These are phyloP conservation scores for Laupala kohalensis DNA, from an alignment of 1,140 invertebrate species.

Conservation along the genomic window DNA sequence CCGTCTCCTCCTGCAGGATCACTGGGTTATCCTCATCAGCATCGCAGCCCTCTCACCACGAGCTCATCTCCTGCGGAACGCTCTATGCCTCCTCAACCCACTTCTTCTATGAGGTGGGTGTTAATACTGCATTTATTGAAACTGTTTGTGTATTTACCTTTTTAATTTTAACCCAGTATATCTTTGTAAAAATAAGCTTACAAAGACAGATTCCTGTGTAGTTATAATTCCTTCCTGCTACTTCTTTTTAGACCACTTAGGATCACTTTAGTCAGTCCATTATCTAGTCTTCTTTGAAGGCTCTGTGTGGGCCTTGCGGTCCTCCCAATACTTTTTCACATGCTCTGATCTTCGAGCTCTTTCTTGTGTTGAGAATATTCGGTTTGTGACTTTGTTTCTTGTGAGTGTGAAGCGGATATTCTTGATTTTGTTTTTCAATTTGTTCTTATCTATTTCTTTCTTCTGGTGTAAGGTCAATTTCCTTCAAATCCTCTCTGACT, in stretches of 20 bases:
- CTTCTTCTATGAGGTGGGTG: constrained; percentile 35
- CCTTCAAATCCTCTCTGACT: too few relatives aligned
- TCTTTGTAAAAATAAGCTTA: not conserved
- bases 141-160: constrained; percentile 6
- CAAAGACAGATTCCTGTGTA: not conserved
- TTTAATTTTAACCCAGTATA: not conserved
- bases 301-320: too few relatives aligned
- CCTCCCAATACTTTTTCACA: too few relatives aligned
- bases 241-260: not conserved
- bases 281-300: too few relatives aligned
- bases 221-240: not conserved
- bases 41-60: constrained; percentile 25
- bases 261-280: too few relatives aligned
- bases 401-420: too few relatives aligned
- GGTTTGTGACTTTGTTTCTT: too few relatives aligned
- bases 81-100: constrained; percentile 30
- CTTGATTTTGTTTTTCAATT: too few relatives aligned
- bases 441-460: not conserved
- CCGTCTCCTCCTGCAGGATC: constrained; percentile 26
- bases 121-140: too few relatives aligned
- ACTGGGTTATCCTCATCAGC: constrained; percentile 8
- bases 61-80: constrained; percentile 31
- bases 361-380: too few relatives aligned
- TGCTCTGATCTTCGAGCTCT: too few relatives aligned
- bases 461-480: too few relatives aligned